Evolutionary conservation across 1,140 invertebrate species (phyloP).

Genomic region (Holotrichia oblita): DNA sequence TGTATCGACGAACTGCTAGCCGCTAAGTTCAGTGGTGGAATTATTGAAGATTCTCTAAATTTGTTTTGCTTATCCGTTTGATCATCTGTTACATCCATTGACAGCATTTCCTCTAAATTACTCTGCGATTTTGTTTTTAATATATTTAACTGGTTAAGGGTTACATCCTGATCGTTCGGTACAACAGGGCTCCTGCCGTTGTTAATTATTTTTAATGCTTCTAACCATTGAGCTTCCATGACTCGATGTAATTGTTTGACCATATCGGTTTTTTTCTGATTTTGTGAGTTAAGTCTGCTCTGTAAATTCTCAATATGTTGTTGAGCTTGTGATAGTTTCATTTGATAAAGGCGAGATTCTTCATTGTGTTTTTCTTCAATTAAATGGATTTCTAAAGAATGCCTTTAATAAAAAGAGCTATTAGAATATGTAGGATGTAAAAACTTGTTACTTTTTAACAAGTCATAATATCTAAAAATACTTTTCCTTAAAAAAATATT

Average conservation of each 20-base stretch:
- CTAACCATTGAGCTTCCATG: slow-evolving; percentile 82
- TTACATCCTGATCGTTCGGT: slow-evolving; percentile 43
- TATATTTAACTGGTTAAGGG: slow-evolving; percentile 51
- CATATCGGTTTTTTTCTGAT: slow-evolving; percentile 69
- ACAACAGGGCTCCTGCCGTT: slow-evolving; percentile 49
- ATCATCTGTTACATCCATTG: slow-evolving; percentile 39
- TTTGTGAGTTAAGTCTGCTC: slow-evolving; percentile 67
- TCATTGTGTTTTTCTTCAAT: slow-evolving; percentile 81
- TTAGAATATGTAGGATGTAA: background rate
- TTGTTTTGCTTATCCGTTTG: slow-evolving; percentile 6
- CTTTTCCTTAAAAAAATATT: no score
- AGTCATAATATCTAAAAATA: no score
- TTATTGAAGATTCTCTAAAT: slow-evolving; percentile 14
- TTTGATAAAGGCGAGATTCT: slow-evolving; percentile 73
- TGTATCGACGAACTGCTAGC: background rate
- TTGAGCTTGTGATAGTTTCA: slow-evolving; percentile 72
- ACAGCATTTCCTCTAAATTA: slow-evolving; percentile 53
- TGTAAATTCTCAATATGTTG: slow-evolving; percentile 73
- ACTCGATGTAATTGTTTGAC: slow-evolving; percentile 78
- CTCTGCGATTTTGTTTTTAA: slow-evolving; percentile 52
- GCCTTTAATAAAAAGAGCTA: slow-evolving; percentile 61
- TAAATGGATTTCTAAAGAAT: slow-evolving; percentile 75
- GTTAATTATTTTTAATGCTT: slow-evolving; percentile 76
- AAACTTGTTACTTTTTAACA: background rate
- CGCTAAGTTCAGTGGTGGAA: background rate